Evolutionary conservation across 1,140 invertebrate genomes (phyloP).

Genomic region (Papilio polyxenes): DNA sequence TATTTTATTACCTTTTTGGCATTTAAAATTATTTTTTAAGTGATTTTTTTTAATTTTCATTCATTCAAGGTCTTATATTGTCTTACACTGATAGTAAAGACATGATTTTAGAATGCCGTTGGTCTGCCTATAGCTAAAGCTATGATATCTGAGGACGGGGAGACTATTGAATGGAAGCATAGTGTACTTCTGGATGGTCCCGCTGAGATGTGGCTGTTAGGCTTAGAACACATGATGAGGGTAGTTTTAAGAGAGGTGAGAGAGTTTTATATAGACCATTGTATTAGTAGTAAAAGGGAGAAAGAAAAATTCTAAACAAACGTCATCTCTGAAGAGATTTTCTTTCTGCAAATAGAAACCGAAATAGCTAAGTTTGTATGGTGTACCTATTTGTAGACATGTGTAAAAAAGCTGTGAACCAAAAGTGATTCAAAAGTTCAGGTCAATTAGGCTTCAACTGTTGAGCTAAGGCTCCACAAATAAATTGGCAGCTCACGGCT

Average conservation of each 20-base stretch:
- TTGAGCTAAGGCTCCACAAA: too few species aligned
- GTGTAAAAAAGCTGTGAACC: too few species aligned
- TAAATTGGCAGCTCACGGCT: too few species aligned
- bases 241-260: conserved; percentile 82
- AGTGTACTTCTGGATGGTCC: conserved; percentile 87
- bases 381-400: too few species aligned
- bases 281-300: not conserved
- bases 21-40: too few species aligned
- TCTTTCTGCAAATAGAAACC: not conserved
- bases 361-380: not conserved
- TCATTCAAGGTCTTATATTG: too few species aligned
- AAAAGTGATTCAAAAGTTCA: too few species aligned
- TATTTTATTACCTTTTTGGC: too few species aligned
- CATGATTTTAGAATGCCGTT: conserved; percentile 61
- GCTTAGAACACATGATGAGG: conserved; percentile 85
- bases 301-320: not conserved
- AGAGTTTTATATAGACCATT: not conserved
- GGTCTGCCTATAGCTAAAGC: conserved; percentile 82
- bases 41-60: too few species aligned
- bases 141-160: conserved; percentile 91
- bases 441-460: too few species aligned
- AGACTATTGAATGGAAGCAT: conserved; percentile 87
- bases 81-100: too few species aligned
- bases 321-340: too few species aligned
- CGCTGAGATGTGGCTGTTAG: conserved; percentile 88